Conservation (phyloP, 1,140 invertebrate genomes). For the Caenorhabditis tropicalis region DNA sequence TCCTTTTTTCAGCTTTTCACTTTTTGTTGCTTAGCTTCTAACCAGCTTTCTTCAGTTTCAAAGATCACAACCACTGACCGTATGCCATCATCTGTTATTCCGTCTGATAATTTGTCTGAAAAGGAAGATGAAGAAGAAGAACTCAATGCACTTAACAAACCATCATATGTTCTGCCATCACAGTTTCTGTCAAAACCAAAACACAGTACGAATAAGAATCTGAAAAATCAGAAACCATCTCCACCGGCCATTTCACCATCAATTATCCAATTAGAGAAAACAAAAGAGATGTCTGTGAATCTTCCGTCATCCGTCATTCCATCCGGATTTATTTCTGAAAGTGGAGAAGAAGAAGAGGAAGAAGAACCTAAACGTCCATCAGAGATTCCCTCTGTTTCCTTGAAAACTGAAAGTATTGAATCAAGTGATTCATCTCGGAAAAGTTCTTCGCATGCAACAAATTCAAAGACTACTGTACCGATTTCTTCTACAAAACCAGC, state of each 20-base stretch:
- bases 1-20: neutral
- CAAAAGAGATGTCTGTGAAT: neutral
- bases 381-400: too few relatives aligned
- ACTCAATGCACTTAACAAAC: neutral
- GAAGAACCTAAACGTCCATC: neutral
- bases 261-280: neutral
- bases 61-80: constrained; percentile 5
- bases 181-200: neutral
- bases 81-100: constrained; percentile 19
- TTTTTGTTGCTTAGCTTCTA: constrained; percentile 19
- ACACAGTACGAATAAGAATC: neutral
- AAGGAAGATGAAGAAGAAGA: too few relatives aligned
- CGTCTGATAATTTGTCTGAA: constrained; percentile 18
- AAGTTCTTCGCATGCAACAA: too few relatives aligned
- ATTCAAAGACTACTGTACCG: too few relatives aligned
- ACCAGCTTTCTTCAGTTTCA: constrained; percentile 5
- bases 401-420: too few relatives aligned
- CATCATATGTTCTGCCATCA: neutral
- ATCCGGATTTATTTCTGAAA: neutral
- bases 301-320: neutral
- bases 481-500: too few relatives aligned
- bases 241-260: neutral
- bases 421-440: too few relatives aligned
- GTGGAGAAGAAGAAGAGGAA: neutral
- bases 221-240: neutral